Percentiles rank a stretch among this genome's conserved stretches.
Evolutionary conservation across 2,113 vertebrate species (phyloP).

Genomic region (Chauna torquata): DNA sequence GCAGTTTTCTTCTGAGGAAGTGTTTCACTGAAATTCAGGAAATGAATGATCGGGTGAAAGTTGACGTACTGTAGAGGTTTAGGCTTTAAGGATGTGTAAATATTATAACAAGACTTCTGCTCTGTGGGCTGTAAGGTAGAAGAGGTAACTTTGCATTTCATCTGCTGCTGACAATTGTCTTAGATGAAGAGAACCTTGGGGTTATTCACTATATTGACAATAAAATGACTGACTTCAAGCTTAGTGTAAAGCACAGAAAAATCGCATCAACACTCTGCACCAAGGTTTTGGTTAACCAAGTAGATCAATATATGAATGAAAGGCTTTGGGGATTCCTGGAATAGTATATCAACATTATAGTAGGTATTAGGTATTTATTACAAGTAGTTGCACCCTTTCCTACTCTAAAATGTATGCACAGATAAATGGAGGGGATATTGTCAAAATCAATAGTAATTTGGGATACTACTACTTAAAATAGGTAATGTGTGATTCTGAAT

Average conservation of each 20-base stretch:
- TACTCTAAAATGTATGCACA: neutral
- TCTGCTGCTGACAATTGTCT: neutral
- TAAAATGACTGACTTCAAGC: neutral
- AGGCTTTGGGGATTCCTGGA: neutral
- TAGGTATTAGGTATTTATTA: neutral
- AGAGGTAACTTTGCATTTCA: neutral
- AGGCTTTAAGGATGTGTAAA: neutral
- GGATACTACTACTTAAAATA: neutral
- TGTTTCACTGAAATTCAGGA: neutral
- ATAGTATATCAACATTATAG: neutral
- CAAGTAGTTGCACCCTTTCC: neutral
- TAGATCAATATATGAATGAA: neutral
- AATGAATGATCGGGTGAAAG: neutral
- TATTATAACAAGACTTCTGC: neutral
- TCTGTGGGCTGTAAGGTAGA: neutral
- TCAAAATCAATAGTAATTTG: neutral
- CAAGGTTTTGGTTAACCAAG: neutral
- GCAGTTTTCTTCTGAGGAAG: neutral
- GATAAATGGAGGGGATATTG: neutral
- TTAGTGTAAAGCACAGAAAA: neutral
- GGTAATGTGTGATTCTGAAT: neutral
- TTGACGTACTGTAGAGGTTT: neutral
- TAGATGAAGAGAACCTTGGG: neutral
- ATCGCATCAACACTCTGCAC: neutral
- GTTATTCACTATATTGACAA: neutral